A percentile compares a stretch with the other conserved stretches of the same genome.
Conservation (phyloP, 2,888 invertebrate species). For the Antheraea yamamai region DNA sequence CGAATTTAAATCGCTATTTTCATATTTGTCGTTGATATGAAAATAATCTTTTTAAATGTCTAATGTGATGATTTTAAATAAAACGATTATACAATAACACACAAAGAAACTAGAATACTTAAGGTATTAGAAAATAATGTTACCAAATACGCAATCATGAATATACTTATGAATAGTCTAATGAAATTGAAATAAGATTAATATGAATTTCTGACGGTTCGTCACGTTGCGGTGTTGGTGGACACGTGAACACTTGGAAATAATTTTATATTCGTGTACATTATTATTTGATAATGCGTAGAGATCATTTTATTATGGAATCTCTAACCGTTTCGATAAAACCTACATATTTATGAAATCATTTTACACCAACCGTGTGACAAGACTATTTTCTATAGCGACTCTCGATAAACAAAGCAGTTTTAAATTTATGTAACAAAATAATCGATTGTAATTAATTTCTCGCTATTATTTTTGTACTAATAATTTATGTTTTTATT, state of each 20-base stretch:
- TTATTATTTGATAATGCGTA: conserved; percentile 56
- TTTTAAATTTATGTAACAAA: background rate
- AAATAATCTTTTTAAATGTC: background rate
- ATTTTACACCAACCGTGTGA: conserved; percentile 41
- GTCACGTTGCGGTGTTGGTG: conserved; percentile 44
- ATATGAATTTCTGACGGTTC: conserved; percentile 54
- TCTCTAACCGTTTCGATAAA: conserved; percentile 57
- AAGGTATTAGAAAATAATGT: conserved; percentile 45
- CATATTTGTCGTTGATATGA: background rate
- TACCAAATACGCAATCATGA: conserved; percentile 47
- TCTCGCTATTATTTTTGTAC: too few relatives aligned
- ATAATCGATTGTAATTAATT: background rate
- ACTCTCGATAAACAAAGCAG: background rate
- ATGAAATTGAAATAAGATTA: conserved; percentile 63
- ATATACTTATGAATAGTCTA: conserved; percentile 49
- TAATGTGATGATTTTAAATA: conserved; percentile 7
- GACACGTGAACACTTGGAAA: conserved; percentile 59
- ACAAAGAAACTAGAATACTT: conserved; percentile 23
- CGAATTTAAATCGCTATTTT: background rate
- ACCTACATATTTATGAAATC: conserved; percentile 51
- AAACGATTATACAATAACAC: conserved; percentile 15
- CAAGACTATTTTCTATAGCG: conserved; percentile 39
- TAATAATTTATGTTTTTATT: too few relatives aligned
- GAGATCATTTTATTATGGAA: conserved; percentile 68
- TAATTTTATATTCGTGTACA: conserved; percentile 40